These are phyloP conservation scores for Bos indicus DNA, from an alignment of 2,113 vertebrate genomes.

Conservation along the genomic window DNA sequence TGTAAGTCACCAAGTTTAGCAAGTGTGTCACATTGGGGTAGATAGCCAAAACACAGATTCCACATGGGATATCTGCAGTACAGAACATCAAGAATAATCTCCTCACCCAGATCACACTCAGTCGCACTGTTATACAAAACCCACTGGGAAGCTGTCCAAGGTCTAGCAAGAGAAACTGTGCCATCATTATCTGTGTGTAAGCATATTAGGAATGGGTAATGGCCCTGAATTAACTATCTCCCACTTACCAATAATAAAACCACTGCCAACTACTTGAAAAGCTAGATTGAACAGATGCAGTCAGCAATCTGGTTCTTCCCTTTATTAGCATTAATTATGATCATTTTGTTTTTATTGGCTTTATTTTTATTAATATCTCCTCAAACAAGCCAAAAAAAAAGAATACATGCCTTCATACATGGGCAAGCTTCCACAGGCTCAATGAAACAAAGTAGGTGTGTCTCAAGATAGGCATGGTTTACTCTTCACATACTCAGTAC, in stretches of 20 bases:
- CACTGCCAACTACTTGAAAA: constrained; percentile 32
- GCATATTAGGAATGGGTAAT: background rate
- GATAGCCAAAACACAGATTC: background rate
- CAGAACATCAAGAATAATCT: background rate
- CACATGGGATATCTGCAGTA: background rate
- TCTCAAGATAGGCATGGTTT: background rate
- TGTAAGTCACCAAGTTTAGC: background rate
- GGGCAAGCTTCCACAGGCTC: background rate
- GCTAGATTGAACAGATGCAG: constrained; percentile 31
- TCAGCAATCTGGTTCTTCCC: constrained; percentile 44
- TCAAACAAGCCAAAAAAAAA: background rate
- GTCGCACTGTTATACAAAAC: background rate
- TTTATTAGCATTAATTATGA: constrained; percentile 52
- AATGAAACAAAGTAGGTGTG: background rate
- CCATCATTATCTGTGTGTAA: background rate
- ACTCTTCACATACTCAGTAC: background rate
- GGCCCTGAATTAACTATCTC: background rate
- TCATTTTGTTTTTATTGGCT: constrained; percentile 44
- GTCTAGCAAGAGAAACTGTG: background rate
- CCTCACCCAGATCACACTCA: background rate
- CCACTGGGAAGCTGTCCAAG: background rate
- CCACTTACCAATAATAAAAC: constrained; percentile 14
- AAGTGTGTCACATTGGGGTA: background rate
- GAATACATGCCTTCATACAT: background rate
- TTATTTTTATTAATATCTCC: constrained; percentile 53